Evolutionary conservation across 2,888 invertebrate genomes (phyloP).

Genomic region (Melikaiella ostensackeni): DNA sequence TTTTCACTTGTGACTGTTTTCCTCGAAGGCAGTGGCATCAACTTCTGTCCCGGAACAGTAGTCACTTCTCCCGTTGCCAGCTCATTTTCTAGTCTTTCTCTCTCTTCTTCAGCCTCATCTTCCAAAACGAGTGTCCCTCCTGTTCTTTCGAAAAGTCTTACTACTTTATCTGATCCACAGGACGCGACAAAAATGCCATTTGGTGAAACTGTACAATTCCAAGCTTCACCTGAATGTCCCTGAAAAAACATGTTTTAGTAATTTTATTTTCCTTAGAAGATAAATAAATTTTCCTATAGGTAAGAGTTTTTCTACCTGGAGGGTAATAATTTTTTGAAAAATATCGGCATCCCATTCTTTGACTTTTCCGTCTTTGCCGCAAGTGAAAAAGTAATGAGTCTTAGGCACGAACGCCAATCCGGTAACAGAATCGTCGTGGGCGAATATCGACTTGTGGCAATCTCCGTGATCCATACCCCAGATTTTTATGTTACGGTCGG

Average conservation of each 20-base stretch:
- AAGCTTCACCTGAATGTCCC: slow-evolving; percentile 91
- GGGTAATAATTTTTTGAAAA: slow-evolving; percentile 92
- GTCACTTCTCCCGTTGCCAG: slow-evolving; percentile 87
- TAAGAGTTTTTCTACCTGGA: slow-evolving; percentile 82
- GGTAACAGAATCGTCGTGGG: slow-evolving; percentile 97
- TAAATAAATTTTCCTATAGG: no score
- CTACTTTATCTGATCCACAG: slow-evolving; percentile 92
- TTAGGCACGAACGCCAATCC: slow-evolving; percentile 92
- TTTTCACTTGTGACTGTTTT: slow-evolving; percentile 93
- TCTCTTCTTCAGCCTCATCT: slow-evolving; percentile 92
- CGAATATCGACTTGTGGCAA: slow-evolving; percentile 96
- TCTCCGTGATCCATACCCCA: slow-evolving; percentile 99
- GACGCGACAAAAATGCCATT: slow-evolving; percentile 88
- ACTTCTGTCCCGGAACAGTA: slow-evolving; percentile 84
- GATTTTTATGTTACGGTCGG: slow-evolving; percentile 96
- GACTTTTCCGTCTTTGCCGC: slow-evolving; percentile 94
- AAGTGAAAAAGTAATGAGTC: slow-evolving; percentile 96
- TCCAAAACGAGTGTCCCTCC: slow-evolving; percentile 94
- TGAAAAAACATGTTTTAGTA: slow-evolving; percentile 68
- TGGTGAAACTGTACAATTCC: slow-evolving; percentile 86
- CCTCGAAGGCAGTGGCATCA: slow-evolving; percentile 89
- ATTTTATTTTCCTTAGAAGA: no score
- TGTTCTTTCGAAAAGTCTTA: slow-evolving; percentile 91
- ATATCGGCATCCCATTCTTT: slow-evolving; percentile 98
- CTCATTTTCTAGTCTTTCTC: slow-evolving; percentile 86